These are phyloP conservation scores for Sarcoramphus papa DNA, from an alignment of 2,797 vertebrate genomes.

Conservation along the genomic window DNA sequence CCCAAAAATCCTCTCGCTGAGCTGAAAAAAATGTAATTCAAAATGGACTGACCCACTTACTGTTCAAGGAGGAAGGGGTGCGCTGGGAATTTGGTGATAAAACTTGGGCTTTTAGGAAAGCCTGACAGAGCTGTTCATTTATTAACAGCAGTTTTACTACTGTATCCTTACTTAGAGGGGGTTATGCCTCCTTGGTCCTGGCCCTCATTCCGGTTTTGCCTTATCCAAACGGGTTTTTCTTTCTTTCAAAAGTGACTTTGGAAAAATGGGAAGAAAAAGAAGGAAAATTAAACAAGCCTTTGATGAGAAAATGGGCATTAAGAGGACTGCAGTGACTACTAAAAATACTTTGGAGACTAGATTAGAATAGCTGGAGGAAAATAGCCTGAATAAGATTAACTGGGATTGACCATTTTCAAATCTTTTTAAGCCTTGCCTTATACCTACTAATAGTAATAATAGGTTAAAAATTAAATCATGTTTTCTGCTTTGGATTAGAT, in stretches of 20 bases:
- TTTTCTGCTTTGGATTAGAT: background rate
- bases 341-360: background rate
- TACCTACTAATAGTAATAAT: background rate
- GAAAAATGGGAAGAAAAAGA: background rate
- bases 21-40: background rate
- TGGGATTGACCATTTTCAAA: background rate
- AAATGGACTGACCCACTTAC: background rate
- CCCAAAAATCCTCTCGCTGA: background rate
- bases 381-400: background rate
- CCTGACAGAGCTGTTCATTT: background rate
- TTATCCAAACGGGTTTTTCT: background rate
- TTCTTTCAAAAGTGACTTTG: background rate
- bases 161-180: fast-evolving
- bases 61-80: background rate
- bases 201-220: background rate
- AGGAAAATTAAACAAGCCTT: background rate
- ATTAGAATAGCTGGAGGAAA: background rate
- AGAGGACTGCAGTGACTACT: background rate
- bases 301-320: background rate
- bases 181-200: fast-evolving
- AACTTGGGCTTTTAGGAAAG: background rate
- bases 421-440: background rate
- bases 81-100: background rate
- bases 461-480: background rate
- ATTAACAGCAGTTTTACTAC: background rate